A percentile compares a stretch with the other conserved stretches of the same genome.
phyloP scores from a whole-genome alignment of 2,113 vertebrate genomes.

The sheep (Ovis aries) region ARS-UI_Ramb_v3.0 NC_056057.1:83318001-83318500 shows the following conservation, averaged over 20 bases:
- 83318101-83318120: neutral
- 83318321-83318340: neutral
- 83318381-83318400: neutral
- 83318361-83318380: neutral
- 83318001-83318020: neutral
- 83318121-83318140: neutral
- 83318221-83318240: neutral
- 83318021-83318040: neutral
- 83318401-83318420: neutral
- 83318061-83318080: neutral
- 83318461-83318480: neutral
- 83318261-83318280: neutral
- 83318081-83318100: neutral
- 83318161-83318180: neutral
- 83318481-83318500: neutral
- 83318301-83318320: too few relatives aligned
- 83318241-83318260: neutral
- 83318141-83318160: neutral
- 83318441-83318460: neutral
- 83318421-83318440: neutral
- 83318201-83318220: neutral
- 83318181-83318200: neutral
- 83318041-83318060: neutral
- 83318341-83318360: neutral
- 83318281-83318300: too few relatives aligned